phyloP scores from a whole-genome alignment of 2,888 invertebrate genomes.

The Xestia ashworthii region DNA sequence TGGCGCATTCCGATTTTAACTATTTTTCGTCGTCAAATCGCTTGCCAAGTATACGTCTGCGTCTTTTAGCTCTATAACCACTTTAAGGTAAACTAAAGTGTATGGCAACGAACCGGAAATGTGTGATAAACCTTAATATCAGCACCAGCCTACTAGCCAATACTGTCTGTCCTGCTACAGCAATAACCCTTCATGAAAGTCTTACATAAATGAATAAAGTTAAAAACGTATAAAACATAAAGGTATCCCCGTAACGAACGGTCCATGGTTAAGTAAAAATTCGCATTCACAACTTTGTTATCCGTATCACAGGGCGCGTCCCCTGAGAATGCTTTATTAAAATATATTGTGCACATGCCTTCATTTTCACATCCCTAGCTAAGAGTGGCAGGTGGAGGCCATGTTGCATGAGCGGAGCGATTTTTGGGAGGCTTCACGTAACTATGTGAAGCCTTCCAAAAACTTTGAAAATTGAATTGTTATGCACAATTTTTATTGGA shows the following conservation, averaged over 20 bases:
- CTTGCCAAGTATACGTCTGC: no score
- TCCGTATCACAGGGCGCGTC: constrained; percentile 82
- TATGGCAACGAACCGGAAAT: neutral
- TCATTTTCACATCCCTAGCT: constrained; percentile 78
- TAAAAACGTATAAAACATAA: constrained; percentile 60
- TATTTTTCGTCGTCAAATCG: no score
- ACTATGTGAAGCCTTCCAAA: no score
- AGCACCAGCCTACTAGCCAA: neutral
- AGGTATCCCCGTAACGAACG: constrained; percentile 71
- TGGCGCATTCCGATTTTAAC: no score
- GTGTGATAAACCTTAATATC: neutral
- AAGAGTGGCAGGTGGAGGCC: constrained; percentile 58
- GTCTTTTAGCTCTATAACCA: no score
- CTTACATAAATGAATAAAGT: constrained; percentile 56
- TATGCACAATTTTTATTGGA: neutral
- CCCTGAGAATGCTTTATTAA: constrained; percentile 88
- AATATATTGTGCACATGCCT: constrained; percentile 88
- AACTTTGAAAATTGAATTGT: neutral
- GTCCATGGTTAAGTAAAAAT: constrained; percentile 84
- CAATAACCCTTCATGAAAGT: constrained; percentile 32
- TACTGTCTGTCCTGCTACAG: neutral
- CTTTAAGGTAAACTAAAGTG: no score
- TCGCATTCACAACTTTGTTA: constrained; percentile 85
- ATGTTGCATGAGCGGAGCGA: constrained; percentile 56
- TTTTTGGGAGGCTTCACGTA: neutral